Conservation (phyloP, 2,888 invertebrate genomes). For the Artemia sinica region DNA sequence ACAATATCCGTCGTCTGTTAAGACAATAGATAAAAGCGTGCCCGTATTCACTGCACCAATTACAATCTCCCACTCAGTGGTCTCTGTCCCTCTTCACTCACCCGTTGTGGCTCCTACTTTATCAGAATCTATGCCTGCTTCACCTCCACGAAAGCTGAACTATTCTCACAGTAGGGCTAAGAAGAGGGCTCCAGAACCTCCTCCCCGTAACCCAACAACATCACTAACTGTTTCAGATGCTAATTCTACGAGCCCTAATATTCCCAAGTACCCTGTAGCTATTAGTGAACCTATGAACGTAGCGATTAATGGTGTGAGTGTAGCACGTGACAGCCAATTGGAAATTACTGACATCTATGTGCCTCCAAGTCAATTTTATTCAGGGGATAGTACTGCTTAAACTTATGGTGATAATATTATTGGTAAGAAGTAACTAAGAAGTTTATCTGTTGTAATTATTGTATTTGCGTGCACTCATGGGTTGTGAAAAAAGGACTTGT, state of each 20-base stretch:
- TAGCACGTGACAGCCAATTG: slow-evolving; percentile 23
- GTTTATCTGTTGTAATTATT: no score
- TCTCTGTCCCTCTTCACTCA: not conserved
- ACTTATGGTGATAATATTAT: not conserved
- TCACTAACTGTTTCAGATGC: not conserved
- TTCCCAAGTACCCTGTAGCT: slow-evolving; percentile 14
- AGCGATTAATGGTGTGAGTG: slow-evolving; percentile 29
- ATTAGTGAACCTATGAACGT: slow-evolving; percentile 28
- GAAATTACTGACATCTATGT: not conserved
- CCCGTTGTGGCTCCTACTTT: not conserved
- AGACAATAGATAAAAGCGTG: not conserved
- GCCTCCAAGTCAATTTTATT: not conserved
- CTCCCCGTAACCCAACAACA: not conserved
- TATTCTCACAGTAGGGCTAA: not conserved
- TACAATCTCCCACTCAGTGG: slow-evolving; percentile 3
- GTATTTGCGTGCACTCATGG: no score
- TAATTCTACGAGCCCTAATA: not conserved
- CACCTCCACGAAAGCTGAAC: not conserved
- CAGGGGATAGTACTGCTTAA: slow-evolving; percentile 11
- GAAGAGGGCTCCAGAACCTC: slow-evolving; percentile 9
- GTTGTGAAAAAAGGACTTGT: no score
- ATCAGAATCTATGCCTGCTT: not conserved
- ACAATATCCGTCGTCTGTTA: not conserved
- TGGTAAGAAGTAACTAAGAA: no score
- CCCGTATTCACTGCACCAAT: not conserved